A percentile compares a stretch with the other conserved stretches of the same genome.
phyloP scores from a whole-genome alignment of 2,888 invertebrate genomes.

The Ctena decussata region DNA sequence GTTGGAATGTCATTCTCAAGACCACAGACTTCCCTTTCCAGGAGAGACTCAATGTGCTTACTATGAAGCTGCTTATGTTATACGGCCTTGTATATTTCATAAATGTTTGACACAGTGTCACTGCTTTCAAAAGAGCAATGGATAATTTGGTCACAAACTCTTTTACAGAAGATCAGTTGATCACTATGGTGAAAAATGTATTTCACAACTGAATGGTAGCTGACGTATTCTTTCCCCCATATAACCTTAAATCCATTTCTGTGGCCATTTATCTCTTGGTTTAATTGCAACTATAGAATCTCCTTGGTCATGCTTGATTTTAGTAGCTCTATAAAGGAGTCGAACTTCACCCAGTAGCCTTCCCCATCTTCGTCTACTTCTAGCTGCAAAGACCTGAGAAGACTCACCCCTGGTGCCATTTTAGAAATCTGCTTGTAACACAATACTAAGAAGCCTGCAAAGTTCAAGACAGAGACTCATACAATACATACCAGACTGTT shows the following conservation, averaged over 20 bases:
- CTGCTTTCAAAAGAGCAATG: neutral
- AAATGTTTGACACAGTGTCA: neutral
- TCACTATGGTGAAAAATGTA: neutral
- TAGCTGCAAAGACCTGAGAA: neutral
- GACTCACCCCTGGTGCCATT: neutral
- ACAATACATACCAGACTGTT: no score
- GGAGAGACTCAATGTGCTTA: neutral
- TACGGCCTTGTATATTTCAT: neutral
- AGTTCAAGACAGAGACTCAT: no score
- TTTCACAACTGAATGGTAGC: neutral
- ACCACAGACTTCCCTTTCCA: no score
- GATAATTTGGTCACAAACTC: neutral
- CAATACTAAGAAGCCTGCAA: no score
- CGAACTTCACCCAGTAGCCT: no score
- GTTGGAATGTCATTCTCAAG: no score
- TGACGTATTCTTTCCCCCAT: neutral
- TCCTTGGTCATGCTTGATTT: neutral
- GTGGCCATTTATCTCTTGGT: neutral
- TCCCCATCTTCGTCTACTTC: neutral
- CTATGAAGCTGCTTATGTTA: neutral
- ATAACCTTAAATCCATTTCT: neutral
- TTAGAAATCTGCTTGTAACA: no score
- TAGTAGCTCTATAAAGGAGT: neutral
- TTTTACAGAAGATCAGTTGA: neutral
- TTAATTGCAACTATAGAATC: neutral